Conservation (phyloP, 2,888 invertebrate genomes). For the Metalampra italica region DNA sequence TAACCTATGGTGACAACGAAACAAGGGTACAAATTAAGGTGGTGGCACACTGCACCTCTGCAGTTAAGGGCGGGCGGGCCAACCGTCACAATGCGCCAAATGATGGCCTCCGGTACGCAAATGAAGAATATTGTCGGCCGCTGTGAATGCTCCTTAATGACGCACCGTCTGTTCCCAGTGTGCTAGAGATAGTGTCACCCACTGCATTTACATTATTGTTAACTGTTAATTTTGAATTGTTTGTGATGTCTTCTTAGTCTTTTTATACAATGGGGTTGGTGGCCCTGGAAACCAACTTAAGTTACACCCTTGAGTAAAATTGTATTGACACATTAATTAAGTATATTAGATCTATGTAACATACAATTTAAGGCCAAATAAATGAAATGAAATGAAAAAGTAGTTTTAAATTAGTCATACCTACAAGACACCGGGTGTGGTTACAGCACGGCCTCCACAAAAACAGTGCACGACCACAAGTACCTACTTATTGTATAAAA, state of each 20-base stretch:
- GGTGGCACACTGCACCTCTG: slow-evolving; percentile 56
- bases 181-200: slow-evolving; percentile 47
- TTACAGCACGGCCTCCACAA: too few relatives aligned
- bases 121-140: slow-evolving; percentile 78
- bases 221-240: slow-evolving; percentile 48
- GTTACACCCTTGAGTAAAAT: too few relatives aligned
- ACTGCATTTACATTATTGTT: slow-evolving; percentile 64
- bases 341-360: too few relatives aligned
- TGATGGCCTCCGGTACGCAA: slow-evolving; percentile 70
- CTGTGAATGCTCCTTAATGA: slow-evolving; percentile 76
- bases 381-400: too few relatives aligned
- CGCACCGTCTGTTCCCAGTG: slow-evolving; percentile 27
- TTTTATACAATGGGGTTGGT: too few relatives aligned
- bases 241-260: background rate
- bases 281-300: too few relatives aligned
- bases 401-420: too few relatives aligned
- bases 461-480: too few relatives aligned
- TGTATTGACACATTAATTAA: too few relatives aligned
- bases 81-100: slow-evolving; percentile 70
- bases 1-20: slow-evolving; percentile 23
- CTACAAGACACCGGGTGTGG: too few relatives aligned
- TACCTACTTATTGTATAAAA: too few relatives aligned
- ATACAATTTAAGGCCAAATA: too few relatives aligned
- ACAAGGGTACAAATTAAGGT: slow-evolving; percentile 75
- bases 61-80: slow-evolving; percentile 48